phyloP scores from a whole-genome alignment of 2,113 vertebrate genomes.

The Tauraco erythrolophus region DNA sequence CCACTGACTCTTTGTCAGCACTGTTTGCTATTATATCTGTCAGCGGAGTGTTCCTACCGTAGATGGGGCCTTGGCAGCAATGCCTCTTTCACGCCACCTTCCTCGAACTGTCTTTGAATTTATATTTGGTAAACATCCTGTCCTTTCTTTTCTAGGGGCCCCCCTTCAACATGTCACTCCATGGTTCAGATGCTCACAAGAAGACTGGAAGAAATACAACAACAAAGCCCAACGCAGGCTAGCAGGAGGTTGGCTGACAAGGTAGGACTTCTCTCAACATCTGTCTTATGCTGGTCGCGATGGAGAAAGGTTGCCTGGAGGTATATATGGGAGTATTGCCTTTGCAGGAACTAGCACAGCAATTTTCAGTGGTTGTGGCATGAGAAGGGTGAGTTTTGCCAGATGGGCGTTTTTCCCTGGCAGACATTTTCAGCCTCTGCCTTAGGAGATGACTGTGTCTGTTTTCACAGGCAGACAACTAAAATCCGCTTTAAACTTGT shows the following conservation, averaged over 20 bases:
- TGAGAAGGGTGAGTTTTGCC: constrained; percentile 18
- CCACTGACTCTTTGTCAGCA: background rate
- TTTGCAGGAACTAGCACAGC: constrained; percentile 13
- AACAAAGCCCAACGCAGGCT: background rate
- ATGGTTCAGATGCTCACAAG: background rate
- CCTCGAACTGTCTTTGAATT: background rate
- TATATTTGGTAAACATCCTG: background rate
- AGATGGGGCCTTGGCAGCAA: background rate
- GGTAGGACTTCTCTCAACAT: constrained; percentile 29
- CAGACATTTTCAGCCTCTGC: constrained; percentile 44
- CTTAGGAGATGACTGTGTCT: constrained; percentile 14
- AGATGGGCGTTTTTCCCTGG: constrained; percentile 26
- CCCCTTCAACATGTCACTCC: background rate
- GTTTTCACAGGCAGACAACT: constrained; percentile 48
- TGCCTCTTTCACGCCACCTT: background rate
- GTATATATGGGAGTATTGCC: background rate
- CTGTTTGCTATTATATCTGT: background rate
- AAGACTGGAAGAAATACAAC: background rate
- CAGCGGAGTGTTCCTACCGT: background rate
- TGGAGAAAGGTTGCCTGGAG: background rate
- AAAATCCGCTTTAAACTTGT: constrained; percentile 53
- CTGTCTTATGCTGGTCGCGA: background rate
- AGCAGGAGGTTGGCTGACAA: background rate
- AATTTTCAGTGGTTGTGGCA: constrained; percentile 33
- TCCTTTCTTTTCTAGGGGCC: background rate